Percentiles rank a stretch among this genome's conserved stretches.
These are phyloP conservation scores for Alligator mississippiensis DNA, from an alignment of 2,113 vertebrate genomes.

Conservation along the genomic window DNA sequence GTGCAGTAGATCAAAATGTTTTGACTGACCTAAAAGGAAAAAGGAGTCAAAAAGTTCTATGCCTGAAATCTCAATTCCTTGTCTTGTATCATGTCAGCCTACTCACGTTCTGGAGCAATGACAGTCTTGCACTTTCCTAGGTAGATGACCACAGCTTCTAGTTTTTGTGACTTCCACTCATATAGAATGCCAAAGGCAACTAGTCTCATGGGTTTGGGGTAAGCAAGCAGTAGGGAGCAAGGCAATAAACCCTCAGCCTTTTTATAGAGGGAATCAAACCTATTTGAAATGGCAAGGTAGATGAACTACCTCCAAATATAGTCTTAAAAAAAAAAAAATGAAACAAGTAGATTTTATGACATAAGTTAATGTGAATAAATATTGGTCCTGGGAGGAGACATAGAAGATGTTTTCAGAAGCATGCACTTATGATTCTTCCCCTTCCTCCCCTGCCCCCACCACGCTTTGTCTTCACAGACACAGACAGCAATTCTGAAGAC, in stretches of 20 bases:
- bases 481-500: slow-evolving; percentile 93
- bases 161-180: background rate
- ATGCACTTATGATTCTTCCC: background rate
- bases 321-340: background rate
- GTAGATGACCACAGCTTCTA: background rate
- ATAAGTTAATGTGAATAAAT: background rate
- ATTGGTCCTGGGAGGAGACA: background rate
- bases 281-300: background rate
- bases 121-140: background rate
- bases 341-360: too few relatives aligned
- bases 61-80: background rate
- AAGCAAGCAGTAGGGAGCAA: background rate
- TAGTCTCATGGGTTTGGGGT: background rate
- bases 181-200: background rate
- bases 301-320: background rate
- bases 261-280: background rate
- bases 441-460: background rate
- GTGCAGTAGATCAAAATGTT: background rate
- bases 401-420: fast-evolving
- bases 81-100: background rate
- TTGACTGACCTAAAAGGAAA: background rate
- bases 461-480: slow-evolving; percentile 77
- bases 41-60: background rate
- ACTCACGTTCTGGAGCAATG: background rate
- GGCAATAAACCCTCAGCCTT: background rate